Base-by-base conservation (phyloP, 2,888 invertebrate species). In the Eilema griseolum region DNA sequence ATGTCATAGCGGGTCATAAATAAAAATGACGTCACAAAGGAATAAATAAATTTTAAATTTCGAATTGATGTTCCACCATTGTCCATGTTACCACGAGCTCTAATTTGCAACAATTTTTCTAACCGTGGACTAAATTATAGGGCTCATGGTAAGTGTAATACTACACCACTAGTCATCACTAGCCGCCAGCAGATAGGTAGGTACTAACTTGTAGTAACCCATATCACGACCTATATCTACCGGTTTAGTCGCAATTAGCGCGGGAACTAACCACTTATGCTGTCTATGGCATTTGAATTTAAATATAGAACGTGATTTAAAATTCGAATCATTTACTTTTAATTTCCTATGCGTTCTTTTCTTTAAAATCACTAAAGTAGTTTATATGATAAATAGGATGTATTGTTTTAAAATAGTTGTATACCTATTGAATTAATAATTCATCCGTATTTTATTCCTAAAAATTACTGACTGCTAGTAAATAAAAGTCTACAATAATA, bases 171-270 rank as follows among this genome's bases (percentile, higher is more conserved):
- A n/a, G 23, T 26, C 66, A 31, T 57, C n/a, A 57, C 23, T 16
- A 16, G 41, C 41, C 41, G 41, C 41, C 3, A 33, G 33, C 5
- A 28, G 28, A 28, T 28, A 28, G 31, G 31, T 37, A 37, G 12
- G 26, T 20, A 65, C 69, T 78, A 71, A 68, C 64, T 70, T 56
- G 57, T 75, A 69, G 76, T 73, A 70, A 81, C 66, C 69, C 72
- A 78, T 71, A 73, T 16, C 41, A 16, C 12, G 37, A 1, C 37
- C 69, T 73, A 78, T 70, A 73, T 67, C 33, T 10, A 61, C 65
- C 61, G 62, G 65, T 41, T 60, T 41, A 69, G 75, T 71, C 71
- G 65, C 46, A 65, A 70, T 73, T 75, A 67, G 64, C 64, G 66
- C 67, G 66, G 23, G 71, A 70, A 68, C 61, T 71, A 60, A 69